Evolutionary conservation across 35 echinoderm and acorn worm species (phyloP), one percentile per base, ranked within the genome.

Genomic region (Acanthaster planci): DNA sequence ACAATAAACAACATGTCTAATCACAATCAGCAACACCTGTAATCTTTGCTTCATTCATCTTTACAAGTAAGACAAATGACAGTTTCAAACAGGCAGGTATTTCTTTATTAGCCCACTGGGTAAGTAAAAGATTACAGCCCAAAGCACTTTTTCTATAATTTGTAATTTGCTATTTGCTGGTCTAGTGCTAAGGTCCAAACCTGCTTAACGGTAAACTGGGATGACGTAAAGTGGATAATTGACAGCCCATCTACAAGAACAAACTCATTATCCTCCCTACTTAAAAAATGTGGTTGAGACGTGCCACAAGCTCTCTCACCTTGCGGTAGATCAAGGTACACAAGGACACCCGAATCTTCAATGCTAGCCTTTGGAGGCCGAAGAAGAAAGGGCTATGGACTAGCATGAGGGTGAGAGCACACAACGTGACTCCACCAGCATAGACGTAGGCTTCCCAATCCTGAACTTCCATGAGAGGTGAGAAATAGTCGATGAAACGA

Each of bases 361-460:
- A 94, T 0, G 92, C 96, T 6, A 99, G 18, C 21, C 86, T 58
- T 52, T 86, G 80, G 5, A 91, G 88, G 0, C 68, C 78, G 38
- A 83, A 94, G 68, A 86, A 99, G 60, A 94, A 91, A 15, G 87
- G 87, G 9, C 85, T 88, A 60, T 99, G 96, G 23, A 94, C 89
- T 5, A 94, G 18, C 10, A 86, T 81, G 29, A 91, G 40, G 7
- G 78, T 37, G 15, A 99, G 7, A 39, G 92, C 84, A 36, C 64
- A 85, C 3, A 91, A 35, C 14, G 67, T 78, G 5, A 99, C 76
- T 3, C 44, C 50, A 36, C 60, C 87, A 0, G 96, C 96, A 36
- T 94, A 94, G 0, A 86, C 0, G 68, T 89, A 91, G 5, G 92
- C 96, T 26, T 94, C n/a, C 10, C 52, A 22, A 55, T 34, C 26